Evolutionary conservation across 2,113 vertebrate species (phyloP), one percentile per base, ranked within the genome.

Genomic region (Lepus timidus): DNA sequence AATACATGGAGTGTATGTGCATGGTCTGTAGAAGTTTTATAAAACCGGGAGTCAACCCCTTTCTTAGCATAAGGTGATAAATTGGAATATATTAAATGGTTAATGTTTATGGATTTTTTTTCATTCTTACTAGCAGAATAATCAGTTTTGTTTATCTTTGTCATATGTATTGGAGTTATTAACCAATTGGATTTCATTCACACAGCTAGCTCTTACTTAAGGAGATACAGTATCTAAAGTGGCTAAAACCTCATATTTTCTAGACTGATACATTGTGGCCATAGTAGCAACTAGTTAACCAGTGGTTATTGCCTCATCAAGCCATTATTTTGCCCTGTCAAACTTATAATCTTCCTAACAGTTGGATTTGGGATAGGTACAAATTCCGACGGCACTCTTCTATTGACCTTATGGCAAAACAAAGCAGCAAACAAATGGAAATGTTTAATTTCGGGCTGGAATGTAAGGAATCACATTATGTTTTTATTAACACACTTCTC

Each of bases 71-170:
- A 23, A 65, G 67, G 68, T 85, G 70, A 76, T 85, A n/a, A 78
- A 79, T 58, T 22, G 3, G 67, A 68, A 25, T 78, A 64, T 92
- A 62, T 49, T 89, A 55, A 79, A 70, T 80, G 65, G 25, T 75
- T 90, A 62, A 51, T 20, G 10, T 70, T 91, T 58, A 22, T 84
- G 22, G 11, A 19, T 49, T 76, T 8, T 71, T 23, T 85, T 90
- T 79, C 49, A 3, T 61, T 90, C 88, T 78, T 85, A n/a, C 9
- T 83, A 36, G 4, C n/a, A 88, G 29, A 9, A 52, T 78, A 55
- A 88, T 78, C 27, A 71, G n/a, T 86, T 74, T 74, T 78, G 27
- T 62, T 96, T 39, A 78, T 79, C 2, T 91, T 96, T 88, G 31
- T 82, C 73, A 52, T 20, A 13, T 68, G 19, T 22, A n/a, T 58